phyloP scores from a whole-genome alignment of 2,113 vertebrate species.

The Entomyzon cyanotis region DNA sequence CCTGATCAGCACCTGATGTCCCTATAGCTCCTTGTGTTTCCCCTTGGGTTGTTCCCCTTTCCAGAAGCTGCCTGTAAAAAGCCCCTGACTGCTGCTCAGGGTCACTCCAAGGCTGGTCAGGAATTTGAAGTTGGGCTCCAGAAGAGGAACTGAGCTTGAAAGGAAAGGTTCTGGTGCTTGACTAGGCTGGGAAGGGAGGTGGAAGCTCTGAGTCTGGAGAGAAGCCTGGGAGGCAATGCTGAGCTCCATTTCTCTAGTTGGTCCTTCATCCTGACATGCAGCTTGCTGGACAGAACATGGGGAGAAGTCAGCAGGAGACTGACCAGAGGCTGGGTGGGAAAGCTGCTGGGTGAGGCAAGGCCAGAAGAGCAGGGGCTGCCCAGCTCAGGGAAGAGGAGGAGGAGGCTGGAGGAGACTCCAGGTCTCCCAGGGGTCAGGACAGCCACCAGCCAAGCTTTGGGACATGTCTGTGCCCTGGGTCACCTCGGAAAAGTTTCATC shows the following conservation, averaged over 20 bases:
- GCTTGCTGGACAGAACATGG: neutral
- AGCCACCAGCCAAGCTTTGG: neutral
- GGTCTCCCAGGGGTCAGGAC: neutral
- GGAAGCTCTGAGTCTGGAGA: neutral
- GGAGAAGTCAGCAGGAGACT: neutral
- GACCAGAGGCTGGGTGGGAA: neutral
- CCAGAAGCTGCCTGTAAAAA: too few species aligned
- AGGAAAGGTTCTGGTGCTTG: neutral
- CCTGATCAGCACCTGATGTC: fast-evolving
- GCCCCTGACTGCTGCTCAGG: neutral
- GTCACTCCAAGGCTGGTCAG: too few species aligned
- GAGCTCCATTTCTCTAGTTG: neutral
- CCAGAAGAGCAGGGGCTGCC: neutral
- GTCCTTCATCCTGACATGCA: neutral
- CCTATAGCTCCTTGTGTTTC: neutral
- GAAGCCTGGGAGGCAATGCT: neutral
- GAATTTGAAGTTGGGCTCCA: neutral
- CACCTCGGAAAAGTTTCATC: neutral
- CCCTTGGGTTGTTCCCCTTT: neutral
- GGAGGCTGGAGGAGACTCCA: neutral
- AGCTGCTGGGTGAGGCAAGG: neutral
- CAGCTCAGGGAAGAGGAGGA: neutral
- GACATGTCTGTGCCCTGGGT: neutral
- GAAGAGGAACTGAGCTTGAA: neutral
- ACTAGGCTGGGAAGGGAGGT: neutral